Percentiles rank a stretch among this genome's conserved stretches.
phyloP scores from a whole-genome alignment of 2,113 vertebrate species.

The Syngnathoides biaculeatus region DNA sequence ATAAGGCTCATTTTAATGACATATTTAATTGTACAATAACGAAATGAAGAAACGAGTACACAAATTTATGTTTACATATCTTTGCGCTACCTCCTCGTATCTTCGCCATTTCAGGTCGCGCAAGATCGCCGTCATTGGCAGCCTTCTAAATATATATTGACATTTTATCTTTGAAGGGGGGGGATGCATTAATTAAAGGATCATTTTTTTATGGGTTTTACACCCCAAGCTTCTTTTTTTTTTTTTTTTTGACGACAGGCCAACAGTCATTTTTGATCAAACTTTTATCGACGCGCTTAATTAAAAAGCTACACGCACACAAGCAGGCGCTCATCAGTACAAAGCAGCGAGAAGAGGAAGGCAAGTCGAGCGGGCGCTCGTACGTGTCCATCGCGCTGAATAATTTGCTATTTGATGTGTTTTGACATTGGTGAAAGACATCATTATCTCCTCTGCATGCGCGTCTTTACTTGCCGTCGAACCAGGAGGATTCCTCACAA shows the following conservation, averaged over 20 bases:
- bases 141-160: constrained; percentile 16
- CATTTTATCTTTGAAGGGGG: constrained; percentile 16
- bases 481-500: background rate
- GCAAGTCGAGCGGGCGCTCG: background rate
- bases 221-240: background rate
- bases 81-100: constrained; percentile 8
- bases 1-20: background rate
- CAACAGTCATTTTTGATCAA: constrained; percentile 12
- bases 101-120: constrained; percentile 26
- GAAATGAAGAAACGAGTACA: too few relatives aligned
- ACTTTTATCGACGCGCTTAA: constrained; percentile 10
- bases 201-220: background rate
- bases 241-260: background rate
- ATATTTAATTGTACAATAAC: too few relatives aligned
- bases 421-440: constrained; percentile 4
- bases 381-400: background rate
- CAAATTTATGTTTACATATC: background rate
- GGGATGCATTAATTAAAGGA: constrained; percentile 14
- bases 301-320: background rate
- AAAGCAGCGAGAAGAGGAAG: background rate
- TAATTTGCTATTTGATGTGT: background rate
- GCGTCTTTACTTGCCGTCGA: background rate
- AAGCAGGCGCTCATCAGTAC: background rate
- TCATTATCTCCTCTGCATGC: background rate
- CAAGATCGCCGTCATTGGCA: constrained; percentile 11